A percentile compares a stretch with the other conserved stretches of the same genome.
phyloP scores from a whole-genome alignment of 2,888 invertebrate genomes.

The Parthenolecanium corni region DNA sequence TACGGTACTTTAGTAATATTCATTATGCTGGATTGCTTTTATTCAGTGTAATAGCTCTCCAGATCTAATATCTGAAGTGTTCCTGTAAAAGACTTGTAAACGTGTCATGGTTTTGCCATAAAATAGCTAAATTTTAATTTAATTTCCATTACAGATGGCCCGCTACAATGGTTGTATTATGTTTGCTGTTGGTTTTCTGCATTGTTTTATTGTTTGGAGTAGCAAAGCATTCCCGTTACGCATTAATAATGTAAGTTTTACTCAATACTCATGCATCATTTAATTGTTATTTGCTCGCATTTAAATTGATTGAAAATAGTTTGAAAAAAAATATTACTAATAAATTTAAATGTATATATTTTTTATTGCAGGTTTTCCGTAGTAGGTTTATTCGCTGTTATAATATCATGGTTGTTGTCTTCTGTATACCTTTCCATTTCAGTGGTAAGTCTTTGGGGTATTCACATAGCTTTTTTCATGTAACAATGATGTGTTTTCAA shows the following conservation, averaged over 20 bases:
- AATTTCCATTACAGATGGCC: constrained; percentile 53
- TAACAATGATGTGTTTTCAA: too few relatives aligned
- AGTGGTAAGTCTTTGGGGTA: constrained; percentile 46
- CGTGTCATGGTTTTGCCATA: neutral
- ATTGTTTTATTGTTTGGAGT: constrained; percentile 81
- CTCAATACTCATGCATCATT: neutral
- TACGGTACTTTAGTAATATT: too few relatives aligned
- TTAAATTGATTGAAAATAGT: neutral
- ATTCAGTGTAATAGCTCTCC: too few relatives aligned
- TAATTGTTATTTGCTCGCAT: neutral
- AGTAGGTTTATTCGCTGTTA: constrained; percentile 71
- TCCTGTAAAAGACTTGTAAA: too few relatives aligned
- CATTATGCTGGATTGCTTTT: too few relatives aligned
- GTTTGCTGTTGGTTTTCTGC: constrained; percentile 73
- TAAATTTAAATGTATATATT: neutral
- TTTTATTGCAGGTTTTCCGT: constrained; percentile 61
- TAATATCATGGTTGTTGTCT: constrained; percentile 77
- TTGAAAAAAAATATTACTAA: neutral
- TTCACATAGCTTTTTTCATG: too few relatives aligned
- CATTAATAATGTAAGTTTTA: constrained; percentile 57
- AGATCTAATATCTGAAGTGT: too few relatives aligned
- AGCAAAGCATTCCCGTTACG: constrained; percentile 75
- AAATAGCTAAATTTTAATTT: neutral
- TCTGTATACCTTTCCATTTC: constrained; percentile 74
- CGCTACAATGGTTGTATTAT: constrained; percentile 75